Conservation (phyloP, 1,140 invertebrate genomes). For the Drosophila pruinosa region DNA sequence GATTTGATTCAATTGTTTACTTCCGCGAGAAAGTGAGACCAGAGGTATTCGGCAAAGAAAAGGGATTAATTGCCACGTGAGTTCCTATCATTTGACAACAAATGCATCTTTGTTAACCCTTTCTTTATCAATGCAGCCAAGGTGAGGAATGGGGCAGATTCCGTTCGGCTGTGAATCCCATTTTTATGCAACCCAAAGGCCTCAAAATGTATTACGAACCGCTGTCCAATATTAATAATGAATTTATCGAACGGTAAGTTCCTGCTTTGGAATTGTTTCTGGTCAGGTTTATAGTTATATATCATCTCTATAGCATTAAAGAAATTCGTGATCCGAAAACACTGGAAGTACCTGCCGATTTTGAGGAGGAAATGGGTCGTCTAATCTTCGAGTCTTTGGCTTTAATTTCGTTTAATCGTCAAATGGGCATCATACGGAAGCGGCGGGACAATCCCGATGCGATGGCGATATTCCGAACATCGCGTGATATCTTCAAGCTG, state of each 20-base stretch:
- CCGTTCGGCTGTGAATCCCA: slow-evolving; percentile 53
- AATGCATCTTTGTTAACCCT: not conserved
- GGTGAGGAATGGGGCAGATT: slow-evolving; percentile 54
- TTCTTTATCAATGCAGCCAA: slow-evolving; percentile 25
- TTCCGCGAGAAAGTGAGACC: slow-evolving; percentile 47
- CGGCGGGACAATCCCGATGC: slow-evolving; percentile 39
- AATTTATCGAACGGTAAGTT: slow-evolving; percentile 68
- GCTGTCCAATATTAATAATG: slow-evolving; percentile 58
- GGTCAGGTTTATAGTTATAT: not conserved
- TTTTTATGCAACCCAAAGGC: slow-evolving; percentile 68
- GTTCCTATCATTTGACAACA: not conserved
- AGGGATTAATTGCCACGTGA: slow-evolving; percentile 52
- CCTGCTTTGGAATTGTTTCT: too few relatives aligned
- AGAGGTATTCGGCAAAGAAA: slow-evolving; percentile 33
- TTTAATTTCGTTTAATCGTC: slow-evolving; percentile 36
- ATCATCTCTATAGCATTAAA: slow-evolving; percentile 64
- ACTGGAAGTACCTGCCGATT: slow-evolving; percentile 39
- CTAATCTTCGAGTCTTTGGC: slow-evolving; percentile 41
- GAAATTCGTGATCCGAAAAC: slow-evolving; percentile 51
- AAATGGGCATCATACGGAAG: slow-evolving; percentile 49
- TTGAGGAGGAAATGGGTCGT: slow-evolving; percentile 36
- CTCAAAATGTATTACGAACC: slow-evolving; percentile 57
- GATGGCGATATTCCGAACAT: slow-evolving; percentile 1
- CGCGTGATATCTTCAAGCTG: slow-evolving; percentile 14
- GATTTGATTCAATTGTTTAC: slow-evolving; percentile 54